These are phyloP conservation scores for Platycheirus rosarum DNA, from an alignment of 2,888 invertebrate species.

Conservation along the genomic window DNA sequence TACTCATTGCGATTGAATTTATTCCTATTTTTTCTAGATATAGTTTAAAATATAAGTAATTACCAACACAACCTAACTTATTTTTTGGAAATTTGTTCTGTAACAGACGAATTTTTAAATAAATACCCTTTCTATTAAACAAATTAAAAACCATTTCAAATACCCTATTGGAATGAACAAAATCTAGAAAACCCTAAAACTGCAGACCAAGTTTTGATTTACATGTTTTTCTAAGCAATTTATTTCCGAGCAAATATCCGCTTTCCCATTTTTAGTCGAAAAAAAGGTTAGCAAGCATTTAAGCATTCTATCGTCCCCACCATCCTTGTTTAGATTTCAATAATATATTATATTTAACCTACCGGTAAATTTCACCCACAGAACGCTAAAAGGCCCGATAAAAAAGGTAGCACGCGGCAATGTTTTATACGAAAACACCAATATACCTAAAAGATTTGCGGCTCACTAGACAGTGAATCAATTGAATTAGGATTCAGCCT, in stretches of 20 bases:
- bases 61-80: too few species aligned
- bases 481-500: slow-evolving; percentile 41
- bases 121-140: too few species aligned
- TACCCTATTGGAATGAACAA: background rate
- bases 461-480: slow-evolving; percentile 49
- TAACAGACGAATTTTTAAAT: too few species aligned
- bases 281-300: too few species aligned
- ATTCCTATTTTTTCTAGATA: too few species aligned
- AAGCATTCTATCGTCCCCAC: too few species aligned
- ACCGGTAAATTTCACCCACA: background rate
- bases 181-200: too few species aligned
- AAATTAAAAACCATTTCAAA: background rate
- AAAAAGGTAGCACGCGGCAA: slow-evolving; percentile 34
- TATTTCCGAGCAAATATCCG: too few species aligned
- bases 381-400: slow-evolving; percentile 26
- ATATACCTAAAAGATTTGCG: slow-evolving; percentile 36
- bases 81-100: too few species aligned
- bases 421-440: slow-evolving; percentile 31
- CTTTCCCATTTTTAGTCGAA: too few species aligned
- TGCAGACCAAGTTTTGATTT: background rate
- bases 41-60: too few species aligned
- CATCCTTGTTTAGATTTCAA: background rate
- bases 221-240: background rate
- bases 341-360: background rate
- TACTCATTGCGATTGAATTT: too few species aligned